phyloP scores from a whole-genome alignment of 2,113 vertebrate genomes.

The Sciurus niger region DNA sequence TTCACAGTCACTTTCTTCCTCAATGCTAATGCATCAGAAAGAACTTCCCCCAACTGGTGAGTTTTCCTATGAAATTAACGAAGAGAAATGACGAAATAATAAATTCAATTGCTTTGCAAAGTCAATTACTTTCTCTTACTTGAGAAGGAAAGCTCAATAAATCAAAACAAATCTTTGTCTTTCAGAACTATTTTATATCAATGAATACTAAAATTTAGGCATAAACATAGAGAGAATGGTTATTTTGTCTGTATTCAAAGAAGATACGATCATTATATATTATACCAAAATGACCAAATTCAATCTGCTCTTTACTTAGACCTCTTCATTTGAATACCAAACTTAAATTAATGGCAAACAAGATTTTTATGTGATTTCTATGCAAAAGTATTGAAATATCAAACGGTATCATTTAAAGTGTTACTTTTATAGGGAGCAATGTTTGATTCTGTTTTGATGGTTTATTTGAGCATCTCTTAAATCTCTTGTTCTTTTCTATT shows the following conservation, averaged over 20 bases:
- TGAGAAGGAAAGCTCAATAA: not conserved
- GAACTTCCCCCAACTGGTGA: not conserved
- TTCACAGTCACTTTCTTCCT: not conserved
- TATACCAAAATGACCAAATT: not conserved
- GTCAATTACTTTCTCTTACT: conserved; percentile 10
- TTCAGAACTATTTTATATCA: conserved; percentile 1
- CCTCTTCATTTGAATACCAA: not conserved
- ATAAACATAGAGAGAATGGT: not conserved
- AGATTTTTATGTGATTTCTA: not conserved
- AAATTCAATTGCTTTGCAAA: not conserved
- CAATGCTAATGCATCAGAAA: not conserved
- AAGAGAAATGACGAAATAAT: conserved; percentile 40
- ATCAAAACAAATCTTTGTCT: not conserved
- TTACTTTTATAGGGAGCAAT: not conserved
- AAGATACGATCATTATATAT: not conserved
- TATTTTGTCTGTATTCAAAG: conserved; percentile 20
- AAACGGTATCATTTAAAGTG: not conserved
- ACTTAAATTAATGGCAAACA: not conserved
- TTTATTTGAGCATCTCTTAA: not conserved
- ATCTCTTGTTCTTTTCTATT: not conserved
- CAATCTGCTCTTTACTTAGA: not conserved
- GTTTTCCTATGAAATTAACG: not conserved
- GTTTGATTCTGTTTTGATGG: not conserved
- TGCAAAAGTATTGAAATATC: not conserved
- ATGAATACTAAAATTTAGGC: not conserved